Base-by-base conservation (phyloP, 2,113 vertebrate genomes). In the Apus apus region DNA sequence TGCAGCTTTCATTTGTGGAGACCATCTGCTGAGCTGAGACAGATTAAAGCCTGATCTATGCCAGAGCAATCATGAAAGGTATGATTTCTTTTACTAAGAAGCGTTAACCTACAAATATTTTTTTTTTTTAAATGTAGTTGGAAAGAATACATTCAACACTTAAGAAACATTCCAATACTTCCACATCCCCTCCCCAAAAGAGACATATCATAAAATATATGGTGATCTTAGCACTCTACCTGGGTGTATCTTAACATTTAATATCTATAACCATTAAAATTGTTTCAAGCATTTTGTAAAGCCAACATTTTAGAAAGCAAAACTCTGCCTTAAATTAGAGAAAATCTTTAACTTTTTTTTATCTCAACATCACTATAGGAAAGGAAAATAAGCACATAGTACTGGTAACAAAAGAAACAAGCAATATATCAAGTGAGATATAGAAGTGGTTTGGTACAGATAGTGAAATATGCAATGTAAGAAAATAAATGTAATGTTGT, bases 351-450 rank as follows among this genome's bases (percentile, higher is more conserved):
- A 53, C 5, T 6, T 58, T 38, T 38, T 43, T 78, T 73, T 38
- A 30, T 61, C 56, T 87, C 77, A 79, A 76, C 34, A 67, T 32
- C 66, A 85, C n/a, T 82, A 27, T 8, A 9, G 54, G 46, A 86
- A 94, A 94, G 32, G 30, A 93, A 91, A 94, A 79, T 11, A 74
- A 96, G 25, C 25, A 85, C 51, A 83, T 27, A 73, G 81, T 17
- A 81, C 10, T 45, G 29, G 18, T 53, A 93, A 93, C 90, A 78
- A 93, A 85, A 56, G 66, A 81, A 92, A 90, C 11, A 90, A 95
- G 29, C 45, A 90, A 68, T 36, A 76, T 30, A 74, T 40, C 9
- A 4, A 82, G 46, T 60, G 57, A 65, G 51, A 57, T 53, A 65
- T 34, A 81, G n/a, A 92, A 94, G 89, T 75, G 32, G 7, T 64